Base-by-base conservation (phyloP, 2,797 vertebrate species). In the Mustela erminea region DNA sequence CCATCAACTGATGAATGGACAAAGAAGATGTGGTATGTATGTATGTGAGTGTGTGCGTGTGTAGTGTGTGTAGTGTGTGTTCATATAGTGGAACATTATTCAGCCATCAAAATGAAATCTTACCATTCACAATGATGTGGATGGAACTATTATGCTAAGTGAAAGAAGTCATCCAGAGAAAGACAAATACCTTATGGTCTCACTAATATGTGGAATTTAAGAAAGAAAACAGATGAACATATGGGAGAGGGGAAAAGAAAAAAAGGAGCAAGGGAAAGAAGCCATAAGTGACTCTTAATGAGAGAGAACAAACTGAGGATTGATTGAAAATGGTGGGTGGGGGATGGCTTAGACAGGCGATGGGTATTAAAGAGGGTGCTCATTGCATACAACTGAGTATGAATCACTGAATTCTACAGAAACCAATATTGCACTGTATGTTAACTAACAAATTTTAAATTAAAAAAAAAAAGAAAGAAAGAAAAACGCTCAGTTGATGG, bases 401-500 rank as follows among this genome's bases (percentile, higher is more conserved):
- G 66, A 68, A 35, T 68, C 66, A 21, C 66, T 68, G 66, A 68
- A 68, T 35, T 35, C n/a, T 68, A 2, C 18, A 35, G n/a, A 35
- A 68, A 68, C 18, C n/a, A 35, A 68, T 11, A 68, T 35, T 68
- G 66, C 66, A 8, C 4, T 35, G n/a, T 68, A 35, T 35, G 66
- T 35, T 68, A 68, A 68, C n/a, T 68, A 68, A 35, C n/a, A 68
- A 68, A 35, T 35, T 68, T 35, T 21, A 68, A 68, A 68, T 35
- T n/a, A 68, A 68, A 68, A 66, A 68, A 68, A 66, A 90, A 78
- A 46, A 81, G 94, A 64, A 70, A n/a, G n/a, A 66, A 66, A 92
- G 77, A 46, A 77, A 94, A 60, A 58, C 14, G 81, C 84, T 62
- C 60, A 35, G 23, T 56, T 32, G 89, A 25, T 92, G 90, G 95